Evolutionary conservation across 1,140 invertebrate genomes (phyloP), one percentile per base, ranked within the genome.

Genomic region (Drosophila erecta): DNA sequence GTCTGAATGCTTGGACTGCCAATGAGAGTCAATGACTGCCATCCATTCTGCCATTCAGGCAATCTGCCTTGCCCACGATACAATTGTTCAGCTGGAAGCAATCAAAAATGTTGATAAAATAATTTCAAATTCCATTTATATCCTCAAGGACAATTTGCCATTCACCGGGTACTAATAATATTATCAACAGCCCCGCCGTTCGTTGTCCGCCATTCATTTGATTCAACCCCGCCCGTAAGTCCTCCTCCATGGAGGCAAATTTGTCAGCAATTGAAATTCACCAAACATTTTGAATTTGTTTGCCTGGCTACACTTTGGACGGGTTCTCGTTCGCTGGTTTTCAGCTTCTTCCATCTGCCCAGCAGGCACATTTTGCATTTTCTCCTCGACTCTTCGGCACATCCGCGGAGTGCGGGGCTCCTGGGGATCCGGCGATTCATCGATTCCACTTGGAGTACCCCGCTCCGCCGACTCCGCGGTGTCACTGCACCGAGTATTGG

Each of bases 41-140:
- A 73, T 61, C 56, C 60, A 58, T 53, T 24, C 47, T 20, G 10
- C 58, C 58, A 38, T 38, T 41, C 60, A 40, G 56, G 2, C 30
- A 14, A 38, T 38, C 30, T 30, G 3, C 8, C 50, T 15, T 33
- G 47, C 57, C 24, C 44, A 54, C 38, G 15, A 56, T 60, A 58
- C 79, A 79, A 79, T 86, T 86, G 84, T 83, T 87, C 79, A 83
- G 84, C 83, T 87, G 84, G 67, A 87, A 87, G 83, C 84, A 87
- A 87, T 89, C 84, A 89, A 84, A 89, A 89, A 89, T 89, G 79
- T 84, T 89, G 84, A 89, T 89, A 89, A 89, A 89, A 89, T 89
- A 84, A 89, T 89, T 89, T 89, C 74, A 89, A 89, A 87, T 89
- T 87, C 80, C 84, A 89, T 87, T 89, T 89, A 84, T 83, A 84